Evolutionary conservation across 2,113 vertebrate genomes (phyloP), one percentile per base, ranked within the genome.

Genomic region (Myotis lucifugus): DNA sequence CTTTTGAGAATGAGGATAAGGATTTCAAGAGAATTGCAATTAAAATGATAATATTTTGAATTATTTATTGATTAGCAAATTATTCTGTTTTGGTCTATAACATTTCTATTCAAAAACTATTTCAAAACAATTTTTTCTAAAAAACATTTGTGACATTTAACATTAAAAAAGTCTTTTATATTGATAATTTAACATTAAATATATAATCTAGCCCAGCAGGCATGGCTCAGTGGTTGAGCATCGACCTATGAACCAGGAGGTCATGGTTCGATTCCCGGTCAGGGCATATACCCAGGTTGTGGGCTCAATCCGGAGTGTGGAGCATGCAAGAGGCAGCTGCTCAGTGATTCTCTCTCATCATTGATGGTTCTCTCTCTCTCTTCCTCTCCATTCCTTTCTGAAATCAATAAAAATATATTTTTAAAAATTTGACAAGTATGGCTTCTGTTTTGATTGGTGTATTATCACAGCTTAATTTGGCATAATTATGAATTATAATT

Each of bases 401-500:
- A 64, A 64, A 64, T 64, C 56, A 61, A 12, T 61, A 61, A 61
- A 61, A 25, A 61, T 27, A 61, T 61, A 12, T 61, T 61, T 61
- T 61, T 25, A 9, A 23, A 37, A 67, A 74, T 67, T 54, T 74
- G 56, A 73, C 29, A 74, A 34, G 19, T 82, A 1, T 87, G 46
- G 23, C 17, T 87, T 87, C 54, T 59, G 21, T 91, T 88, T 91
- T 81, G 56, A 46, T 72, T 89, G 21, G 18, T 48, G 32, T 32
- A 25, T 87, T 85, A 37, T 69, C 32, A 69, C 40, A 76, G 59
- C 25, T 67, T 50, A 76, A 77, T 94, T 85, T 61, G 46, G 23
- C 54, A 66, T n/a, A 88, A 15, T 81, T 69, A 23, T 61, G 61
- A 88, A 92, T 84, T 88, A 37, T 14, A 34, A 77, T 94, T 85